Conservation (phyloP, 2,888 invertebrate species). For the Nomada lathburiana region DNA sequence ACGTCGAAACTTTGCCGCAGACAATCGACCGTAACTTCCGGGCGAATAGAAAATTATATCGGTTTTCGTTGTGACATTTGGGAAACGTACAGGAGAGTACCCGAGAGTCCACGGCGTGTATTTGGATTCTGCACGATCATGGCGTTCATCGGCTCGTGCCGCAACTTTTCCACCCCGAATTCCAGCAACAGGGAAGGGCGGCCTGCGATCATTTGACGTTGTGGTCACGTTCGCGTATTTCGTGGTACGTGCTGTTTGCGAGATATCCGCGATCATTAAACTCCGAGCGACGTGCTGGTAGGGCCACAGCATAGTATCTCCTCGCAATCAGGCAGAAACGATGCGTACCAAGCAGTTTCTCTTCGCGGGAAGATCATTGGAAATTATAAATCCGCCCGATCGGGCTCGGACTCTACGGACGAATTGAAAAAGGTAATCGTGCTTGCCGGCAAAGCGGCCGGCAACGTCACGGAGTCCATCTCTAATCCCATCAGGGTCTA, state of each 20-base stretch:
- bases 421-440: constrained; percentile 33
- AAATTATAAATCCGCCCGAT: constrained; percentile 30
- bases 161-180: constrained; percentile 52
- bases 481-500: constrained; percentile 72
- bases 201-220: constrained; percentile 73
- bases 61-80: not conserved
- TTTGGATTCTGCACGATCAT: constrained; percentile 32
- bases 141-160: constrained; percentile 26
- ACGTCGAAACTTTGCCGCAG: no score
- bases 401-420: not conserved
- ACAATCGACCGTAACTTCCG: no score
- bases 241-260: constrained; percentile 81
- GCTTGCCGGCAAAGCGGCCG: constrained; percentile 45
- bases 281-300: constrained; percentile 59
- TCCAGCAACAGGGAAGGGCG: constrained; percentile 34
- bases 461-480: constrained; percentile 47
- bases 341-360: constrained; percentile 24
- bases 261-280: constrained; percentile 79
- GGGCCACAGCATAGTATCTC: constrained; percentile 29
- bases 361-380: constrained; percentile 18
- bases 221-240: constrained; percentile 82
- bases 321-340: not conserved
- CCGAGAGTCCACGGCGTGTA: not conserved
- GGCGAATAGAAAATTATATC: not conserved
- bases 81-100: not conserved